These are phyloP conservation scores for Drosophila algonquin DNA, from an alignment of 2,888 invertebrate genomes.

Conservation along the genomic window DNA sequence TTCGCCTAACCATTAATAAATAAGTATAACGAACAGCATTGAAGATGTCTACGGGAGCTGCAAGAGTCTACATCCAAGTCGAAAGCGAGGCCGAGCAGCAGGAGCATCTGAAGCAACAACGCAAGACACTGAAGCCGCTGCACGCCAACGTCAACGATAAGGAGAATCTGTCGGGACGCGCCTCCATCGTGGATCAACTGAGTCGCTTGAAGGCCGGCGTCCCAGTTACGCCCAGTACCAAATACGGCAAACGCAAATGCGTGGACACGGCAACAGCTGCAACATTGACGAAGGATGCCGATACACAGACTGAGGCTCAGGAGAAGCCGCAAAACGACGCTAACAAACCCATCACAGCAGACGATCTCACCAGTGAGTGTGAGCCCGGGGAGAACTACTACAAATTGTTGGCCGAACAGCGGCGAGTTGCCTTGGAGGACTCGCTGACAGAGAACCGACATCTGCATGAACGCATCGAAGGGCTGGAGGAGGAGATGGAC, in stretches of 20 bases:
- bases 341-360: conserved; percentile 85
- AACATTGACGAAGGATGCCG: conserved; percentile 47
- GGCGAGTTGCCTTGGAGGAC: conserved; percentile 89
- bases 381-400: conserved; percentile 91
- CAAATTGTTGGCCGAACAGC: conserved; percentile 90
- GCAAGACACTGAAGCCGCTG: conserved; percentile 90
- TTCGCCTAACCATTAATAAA: conserved; percentile 12
- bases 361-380: conserved; percentile 89
- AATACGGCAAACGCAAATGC: conserved; percentile 84
- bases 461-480: conserved; percentile 85
- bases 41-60: conserved; percentile 82
- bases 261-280: conserved; percentile 74
- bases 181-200: conserved; percentile 84
- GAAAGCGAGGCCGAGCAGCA: conserved; percentile 83
- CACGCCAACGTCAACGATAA: conserved; percentile 89
- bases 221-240: conserved; percentile 72
- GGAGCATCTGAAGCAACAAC: conserved; percentile 86
- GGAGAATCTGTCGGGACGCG: conserved; percentile 90
- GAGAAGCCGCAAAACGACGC: conserved; percentile 7
- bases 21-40: conserved; percentile 48
- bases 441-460: conserved; percentile 89
- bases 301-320: conserved; percentile 84
- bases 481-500: conserved; percentile 86
- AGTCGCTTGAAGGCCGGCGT: conserved; percentile 85
- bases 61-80: conserved; percentile 83